Conservation (phyloP, 2,797 vertebrate genomes). For the Cebuella pygmaea region DNA sequence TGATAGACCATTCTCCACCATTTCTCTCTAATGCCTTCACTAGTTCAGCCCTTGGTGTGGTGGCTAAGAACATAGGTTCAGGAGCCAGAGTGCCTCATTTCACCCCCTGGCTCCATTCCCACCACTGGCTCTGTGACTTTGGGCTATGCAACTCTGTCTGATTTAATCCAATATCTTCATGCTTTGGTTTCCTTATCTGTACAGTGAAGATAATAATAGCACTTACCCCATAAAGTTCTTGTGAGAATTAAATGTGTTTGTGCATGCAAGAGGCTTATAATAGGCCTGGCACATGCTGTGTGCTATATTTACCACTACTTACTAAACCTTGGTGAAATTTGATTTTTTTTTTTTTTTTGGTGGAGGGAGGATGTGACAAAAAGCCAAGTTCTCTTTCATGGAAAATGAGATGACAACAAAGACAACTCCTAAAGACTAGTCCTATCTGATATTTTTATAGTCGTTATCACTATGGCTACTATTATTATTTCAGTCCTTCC, state of each 20-base stretch:
- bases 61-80: not conserved
- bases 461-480: not conserved
- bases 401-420: not conserved
- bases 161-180: not conserved
- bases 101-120: not conserved
- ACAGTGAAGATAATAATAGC: not conserved
- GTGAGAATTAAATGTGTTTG: not conserved
- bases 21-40: not conserved
- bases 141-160: not conserved
- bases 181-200: not conserved
- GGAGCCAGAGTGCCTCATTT: not conserved
- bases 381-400: not conserved
- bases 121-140: not conserved
- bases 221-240: not conserved
- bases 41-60: not conserved
- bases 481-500: not conserved
- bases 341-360: not conserved
- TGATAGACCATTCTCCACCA: too few relatives aligned
- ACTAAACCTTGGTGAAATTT: not conserved
- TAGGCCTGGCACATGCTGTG: not conserved
- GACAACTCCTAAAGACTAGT: not conserved
- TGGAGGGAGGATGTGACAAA: not conserved
- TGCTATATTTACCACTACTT: not conserved
- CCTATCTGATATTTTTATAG: not conserved
- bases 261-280: not conserved